Evolutionary conservation across 2,113 vertebrate genomes (phyloP).

Genomic region (Oceanites oceanicus): DNA sequence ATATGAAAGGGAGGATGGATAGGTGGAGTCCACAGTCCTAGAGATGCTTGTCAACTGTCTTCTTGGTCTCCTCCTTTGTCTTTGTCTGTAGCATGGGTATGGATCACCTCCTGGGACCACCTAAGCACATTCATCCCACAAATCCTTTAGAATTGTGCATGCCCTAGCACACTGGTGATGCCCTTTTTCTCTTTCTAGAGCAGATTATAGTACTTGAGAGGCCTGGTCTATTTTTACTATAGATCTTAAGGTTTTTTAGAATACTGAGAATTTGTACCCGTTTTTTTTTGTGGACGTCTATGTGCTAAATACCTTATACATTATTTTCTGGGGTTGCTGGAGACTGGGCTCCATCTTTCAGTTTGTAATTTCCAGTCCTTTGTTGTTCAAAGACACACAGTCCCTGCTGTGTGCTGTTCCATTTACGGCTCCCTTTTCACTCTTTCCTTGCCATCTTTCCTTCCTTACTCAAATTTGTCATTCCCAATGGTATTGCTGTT

Average conservation of each 20-base stretch:
- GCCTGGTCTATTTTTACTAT: neutral
- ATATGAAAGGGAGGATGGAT: neutral
- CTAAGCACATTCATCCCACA: neutral
- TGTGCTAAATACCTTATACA: neutral
- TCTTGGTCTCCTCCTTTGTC: neutral
- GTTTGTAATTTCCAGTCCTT: constrained; percentile 17
- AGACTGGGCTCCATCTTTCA: neutral
- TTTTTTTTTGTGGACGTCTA: neutral
- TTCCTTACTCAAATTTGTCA: constrained; percentile 15
- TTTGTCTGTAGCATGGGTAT: neutral
- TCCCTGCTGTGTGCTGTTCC: constrained; percentile 32
- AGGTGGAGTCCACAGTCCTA: neutral
- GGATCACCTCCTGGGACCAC: neutral
- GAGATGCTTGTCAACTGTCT: neutral
- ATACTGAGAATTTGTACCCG: neutral
- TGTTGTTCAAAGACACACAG: constrained; percentile 24
- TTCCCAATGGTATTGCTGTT: constrained; percentile 10
- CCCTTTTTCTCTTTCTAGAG: neutral
- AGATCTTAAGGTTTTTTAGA: neutral
- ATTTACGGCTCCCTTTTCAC: constrained; percentile 10
- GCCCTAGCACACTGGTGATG: neutral
- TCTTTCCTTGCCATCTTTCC: constrained; percentile 1
- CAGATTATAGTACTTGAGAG: neutral
- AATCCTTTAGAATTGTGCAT: neutral
- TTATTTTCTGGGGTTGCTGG: neutral